These are phyloP conservation scores for Pituophis catenifer DNA, from an alignment of 2,113 vertebrate genomes.

Conservation along the genomic window DNA sequence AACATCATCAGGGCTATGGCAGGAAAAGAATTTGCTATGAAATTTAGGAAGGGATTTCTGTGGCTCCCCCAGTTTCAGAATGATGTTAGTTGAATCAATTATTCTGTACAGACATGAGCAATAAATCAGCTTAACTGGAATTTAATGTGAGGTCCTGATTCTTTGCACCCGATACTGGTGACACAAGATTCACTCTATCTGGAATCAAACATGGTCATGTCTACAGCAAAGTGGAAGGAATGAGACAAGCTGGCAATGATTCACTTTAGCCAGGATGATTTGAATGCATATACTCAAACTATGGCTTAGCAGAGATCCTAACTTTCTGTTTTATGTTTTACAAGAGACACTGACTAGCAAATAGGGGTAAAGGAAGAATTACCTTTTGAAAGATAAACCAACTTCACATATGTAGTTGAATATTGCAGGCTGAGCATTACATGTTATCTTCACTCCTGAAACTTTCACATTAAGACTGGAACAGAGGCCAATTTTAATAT, in stretches of 20 bases:
- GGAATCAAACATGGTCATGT: background rate
- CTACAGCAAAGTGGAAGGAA: background rate
- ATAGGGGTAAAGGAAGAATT: background rate
- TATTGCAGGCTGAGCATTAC: background rate
- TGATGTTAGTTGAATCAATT: background rate
- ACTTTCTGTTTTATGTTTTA: background rate
- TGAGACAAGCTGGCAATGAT: background rate
- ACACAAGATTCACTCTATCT: background rate
- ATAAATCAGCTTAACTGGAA: background rate
- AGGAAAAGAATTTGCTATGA: background rate
- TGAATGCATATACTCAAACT: background rate
- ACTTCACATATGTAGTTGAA: background rate
- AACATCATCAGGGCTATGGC: background rate
- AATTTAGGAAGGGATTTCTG: background rate
- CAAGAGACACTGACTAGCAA: background rate
- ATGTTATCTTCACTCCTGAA: background rate
- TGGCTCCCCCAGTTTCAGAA: background rate
- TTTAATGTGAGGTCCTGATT: background rate
- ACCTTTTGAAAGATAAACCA: background rate
- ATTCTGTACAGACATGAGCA: background rate
- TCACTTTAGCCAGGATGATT: background rate
- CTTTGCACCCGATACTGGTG: background rate
- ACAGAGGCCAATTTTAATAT: background rate
- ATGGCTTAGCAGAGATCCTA: background rate
- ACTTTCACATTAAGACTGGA: background rate